These are phyloP conservation scores for Cynoglossus semilaevis DNA, from an alignment of 2,113 vertebrate genomes.

Conservation along the genomic window DNA sequence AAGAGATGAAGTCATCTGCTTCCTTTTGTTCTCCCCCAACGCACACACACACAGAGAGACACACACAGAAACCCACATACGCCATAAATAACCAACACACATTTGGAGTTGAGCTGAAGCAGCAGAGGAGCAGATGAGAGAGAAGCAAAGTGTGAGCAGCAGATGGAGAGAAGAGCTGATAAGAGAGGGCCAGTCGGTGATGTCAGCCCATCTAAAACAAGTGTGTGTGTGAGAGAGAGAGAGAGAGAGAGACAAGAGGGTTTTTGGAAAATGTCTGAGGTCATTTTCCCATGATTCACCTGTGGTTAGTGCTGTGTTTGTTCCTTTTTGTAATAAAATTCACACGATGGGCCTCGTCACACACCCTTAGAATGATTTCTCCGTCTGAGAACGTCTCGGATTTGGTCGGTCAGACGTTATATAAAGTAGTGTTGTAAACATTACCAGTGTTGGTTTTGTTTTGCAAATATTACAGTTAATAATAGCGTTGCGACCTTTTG, in stretches of 20 bases:
- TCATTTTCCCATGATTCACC: slow-evolving; percentile 56
- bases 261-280: slow-evolving; percentile 50
- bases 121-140: slow-evolving; percentile 30
- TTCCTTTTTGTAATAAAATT: no score
- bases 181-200: slow-evolving; percentile 51
- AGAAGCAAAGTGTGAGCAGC: slow-evolving; percentile 37
- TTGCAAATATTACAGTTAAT: no score
- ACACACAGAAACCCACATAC: slow-evolving; percentile 5
- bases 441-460: no score
- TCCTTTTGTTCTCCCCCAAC: slow-evolving; percentile 14
- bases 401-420: no score
- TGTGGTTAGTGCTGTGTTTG: slow-evolving; percentile 2
- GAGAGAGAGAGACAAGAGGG: slow-evolving; percentile 1
- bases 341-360: no score
- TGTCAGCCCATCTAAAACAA: slow-evolving; percentile 50
- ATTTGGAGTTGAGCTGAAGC: slow-evolving; percentile 12
- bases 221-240: slow-evolving; percentile 17
- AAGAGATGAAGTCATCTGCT: slow-evolving; percentile 48
- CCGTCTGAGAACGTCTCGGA: no score
- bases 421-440: no score
- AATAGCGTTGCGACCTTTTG: no score
- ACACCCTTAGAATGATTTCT: no score
- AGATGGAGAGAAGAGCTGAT: slow-evolving; percentile 48
- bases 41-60: slow-evolving; percentile 11
- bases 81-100: slow-evolving; percentile 1